These are phyloP conservation scores for Seriola aureovittata DNA, from an alignment of 2,113 vertebrate genomes.

Conservation along the genomic window DNA sequence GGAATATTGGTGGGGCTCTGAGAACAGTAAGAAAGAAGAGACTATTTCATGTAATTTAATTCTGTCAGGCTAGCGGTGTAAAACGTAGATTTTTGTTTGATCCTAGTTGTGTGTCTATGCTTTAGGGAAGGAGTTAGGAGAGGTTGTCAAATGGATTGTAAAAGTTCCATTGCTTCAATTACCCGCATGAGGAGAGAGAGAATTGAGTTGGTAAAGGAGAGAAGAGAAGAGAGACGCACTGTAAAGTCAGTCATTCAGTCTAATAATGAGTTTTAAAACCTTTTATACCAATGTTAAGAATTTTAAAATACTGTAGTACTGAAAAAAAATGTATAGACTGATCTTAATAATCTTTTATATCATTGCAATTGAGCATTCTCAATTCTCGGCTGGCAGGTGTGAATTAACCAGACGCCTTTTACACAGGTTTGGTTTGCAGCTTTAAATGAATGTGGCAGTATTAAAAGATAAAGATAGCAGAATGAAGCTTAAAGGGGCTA, in stretches of 20 bases:
- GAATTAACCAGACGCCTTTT: not conserved
- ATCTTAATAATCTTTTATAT: not conserved
- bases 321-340: not conserved
- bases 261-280: not conserved
- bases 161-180: slow-evolving; percentile 6
- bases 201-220: not conserved
- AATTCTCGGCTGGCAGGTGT: not conserved
- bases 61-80: slow-evolving; percentile 17
- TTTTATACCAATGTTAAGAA: not conserved
- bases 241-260: not conserved
- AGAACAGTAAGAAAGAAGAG: slow-evolving; percentile 4
- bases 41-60: slow-evolving; percentile 27
- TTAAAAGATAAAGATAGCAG: not conserved
- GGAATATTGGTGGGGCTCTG: not conserved
- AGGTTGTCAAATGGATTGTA: slow-evolving; percentile 11
- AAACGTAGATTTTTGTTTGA: slow-evolving; percentile 15
- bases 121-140: slow-evolving; percentile 15
- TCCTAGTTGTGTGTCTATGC: not conserved
- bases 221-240: not conserved
- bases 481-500: no score
- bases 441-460: not conserved
- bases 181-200: not conserved
- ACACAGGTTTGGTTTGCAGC: not conserved
- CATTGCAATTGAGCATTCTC: not conserved
- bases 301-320: not conserved